Evolutionary conservation across 2,113 vertebrate genomes (phyloP), one percentile per base, ranked within the genome.

Genomic region (Oryzias curvinotus): DNA sequence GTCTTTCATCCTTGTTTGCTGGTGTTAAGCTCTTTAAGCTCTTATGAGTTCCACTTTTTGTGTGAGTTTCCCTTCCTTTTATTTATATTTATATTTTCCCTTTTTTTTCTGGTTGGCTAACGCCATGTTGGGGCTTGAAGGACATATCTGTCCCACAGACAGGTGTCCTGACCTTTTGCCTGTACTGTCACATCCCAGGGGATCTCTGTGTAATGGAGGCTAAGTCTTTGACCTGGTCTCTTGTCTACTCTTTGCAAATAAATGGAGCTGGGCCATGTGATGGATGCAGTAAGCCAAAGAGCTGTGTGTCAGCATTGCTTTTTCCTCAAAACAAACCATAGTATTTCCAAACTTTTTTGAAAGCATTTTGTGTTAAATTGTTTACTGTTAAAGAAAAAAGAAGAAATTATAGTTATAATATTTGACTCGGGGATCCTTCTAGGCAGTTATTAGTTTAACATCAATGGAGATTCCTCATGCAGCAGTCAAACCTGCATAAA

Each of bases 81-180:
- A 23, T 57, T 48, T 25, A n/a, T 46, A 12, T 2, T 23, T n/a
- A 23, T 23, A 23, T 23, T n/a, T 13, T 18, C 2, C 14, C 0
- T 4, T 25, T 30, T 42, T 44, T 14, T 60, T 28, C 8, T 65
- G 14, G 59, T 52, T 71, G 71, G 61, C 26, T 58, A 65, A 69
- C 61, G 66, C 77, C 80, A 49, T 28, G 18, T 46, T 52, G 48
- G 36, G 56, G 62, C 60, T 72, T 81, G 78, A 87, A 88, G 87
- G 85, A 83, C 75, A 77, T 77, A 70, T 71, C 77, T 74, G 78
- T 75, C 62, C 49, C 19, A 65, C 78, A 77, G 86, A 87, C 81
- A 79, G 81, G 80, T 83, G 80, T 82, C 65, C 70, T 83, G 86
- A 89, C 85, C 89, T 83, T 74, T 69, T 76, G 83, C 77, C 86